Evolutionary conservation across 1,140 invertebrate species (phyloP), one percentile per base, ranked within the genome.

Genomic region (Trichogramma pretiosum): DNA sequence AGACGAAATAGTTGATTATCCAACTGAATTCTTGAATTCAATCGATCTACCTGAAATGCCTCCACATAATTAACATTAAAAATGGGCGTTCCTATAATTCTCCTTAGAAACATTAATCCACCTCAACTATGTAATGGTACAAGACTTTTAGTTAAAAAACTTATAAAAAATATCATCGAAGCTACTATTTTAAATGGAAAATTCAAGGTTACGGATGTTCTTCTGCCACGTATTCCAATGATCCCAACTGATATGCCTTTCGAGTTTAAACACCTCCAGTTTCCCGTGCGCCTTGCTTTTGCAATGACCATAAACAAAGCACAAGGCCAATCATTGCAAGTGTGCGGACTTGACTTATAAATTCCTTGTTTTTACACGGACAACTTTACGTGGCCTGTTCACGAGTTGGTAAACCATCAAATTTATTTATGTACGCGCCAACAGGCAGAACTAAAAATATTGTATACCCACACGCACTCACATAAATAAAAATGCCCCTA

Each of bases 271-370:
- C 38, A 74, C 34, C 19, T 71, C 0, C 74, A 79, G 51, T 77
- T 78, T 65, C 70, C 73, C 16, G 28, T 80, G 1, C 54, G 64
- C 46, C 43, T 72, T 3, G 55, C 59, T 5, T 79, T 76, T 59
- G 67, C 73, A 17, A 74, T 77, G 61, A 74, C 75, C 0, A 72
- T 78, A 4, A 78, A 78, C 55, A 77, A 78, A 59, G 53, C 71
- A 5, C 76, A 80, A 61, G 74, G 76, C 11, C 74, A 77, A 56
- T 58, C 62, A 23, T 56, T 62, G 52, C 47, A 55, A 39, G 55
- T 63, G 40, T 54, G 51, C 46, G 67, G 68, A 14, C 30, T 66
- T 2, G 16, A 53, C 35, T 57, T 68, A 23, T 14, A 24, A 28
- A 26, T 46, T 17, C 24, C 46, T 33, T 53, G 53, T 26, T 70